A percentile compares a stretch with the other conserved stretches of the same genome.
These are phyloP conservation scores for Halcyon badia DNA, from an alignment of 2,797 vertebrate genomes.

Conservation along the genomic window DNA sequence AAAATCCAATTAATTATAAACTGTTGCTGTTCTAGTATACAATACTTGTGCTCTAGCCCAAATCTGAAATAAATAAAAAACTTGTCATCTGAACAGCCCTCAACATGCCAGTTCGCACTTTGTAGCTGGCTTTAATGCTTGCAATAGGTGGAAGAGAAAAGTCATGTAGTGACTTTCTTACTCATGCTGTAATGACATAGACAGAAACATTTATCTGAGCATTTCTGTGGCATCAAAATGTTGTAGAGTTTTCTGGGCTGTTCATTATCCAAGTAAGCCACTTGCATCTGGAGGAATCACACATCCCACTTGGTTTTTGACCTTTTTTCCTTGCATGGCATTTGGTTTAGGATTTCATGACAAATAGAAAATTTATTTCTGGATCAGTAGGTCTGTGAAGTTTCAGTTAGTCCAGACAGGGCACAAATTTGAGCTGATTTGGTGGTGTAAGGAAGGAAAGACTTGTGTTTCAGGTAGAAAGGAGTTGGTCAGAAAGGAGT, in stretches of 20 bases:
- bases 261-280: background rate
- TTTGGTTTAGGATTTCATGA: conserved; percentile 26
- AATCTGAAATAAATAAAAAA: background rate
- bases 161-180: background rate
- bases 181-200: background rate
- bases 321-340: background rate
- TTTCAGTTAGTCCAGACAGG: background rate
- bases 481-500: background rate
- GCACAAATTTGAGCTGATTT: background rate
- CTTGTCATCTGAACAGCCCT: background rate
- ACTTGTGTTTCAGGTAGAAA: background rate
- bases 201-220: background rate
- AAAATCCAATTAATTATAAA: background rate
- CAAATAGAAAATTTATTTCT: background rate
- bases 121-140: background rate
- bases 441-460: background rate
- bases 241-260: background rate
- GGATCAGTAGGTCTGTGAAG: background rate
- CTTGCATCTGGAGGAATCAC: background rate
- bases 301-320: background rate
- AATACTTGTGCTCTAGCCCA: background rate
- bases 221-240: background rate
- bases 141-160: background rate
- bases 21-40: background rate
- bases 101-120: background rate